Evolutionary conservation across 2,797 vertebrate species (phyloP), one percentile per base, ranked within the genome.

Genomic region (Discoglossus pictus): DNA sequence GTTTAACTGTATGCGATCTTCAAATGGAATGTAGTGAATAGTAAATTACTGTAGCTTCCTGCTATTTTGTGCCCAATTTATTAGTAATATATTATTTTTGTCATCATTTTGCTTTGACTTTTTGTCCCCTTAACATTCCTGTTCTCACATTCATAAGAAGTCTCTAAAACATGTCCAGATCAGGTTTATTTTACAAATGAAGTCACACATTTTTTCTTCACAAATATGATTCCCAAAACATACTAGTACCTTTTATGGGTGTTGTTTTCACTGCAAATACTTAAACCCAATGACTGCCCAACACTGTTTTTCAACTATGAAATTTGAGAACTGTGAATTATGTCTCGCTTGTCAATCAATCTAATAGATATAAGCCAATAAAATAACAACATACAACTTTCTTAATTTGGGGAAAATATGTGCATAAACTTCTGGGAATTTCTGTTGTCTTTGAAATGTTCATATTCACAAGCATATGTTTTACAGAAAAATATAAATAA

Each of bases 181-280:
- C 36, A 23, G 2, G 35, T 59, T 31, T 35, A 18, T 17, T 52
- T 34, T 43, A 35, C 23, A 66, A 18, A 56, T 50, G 23, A 59
- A 50, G 44, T 68, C 54, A 35, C 24, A 58, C 35, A 58, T 58
- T 60, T 68, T 59, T 35, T 31, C 55, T 34, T 59, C 24, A 20
- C 46, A 59, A 51, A 59, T 34, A 21, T 12, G 5, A 50, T 66
- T 59, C 7, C 50, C 39, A 27, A 51, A 52, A 42, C 24, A 51
- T 23, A 60, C 27, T 66, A 39, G 56, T 50, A 58, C 64, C 52
- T 42, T 68, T 60, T 68, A 60, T 68, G 46, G 65, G 54, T 52
- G 46, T 17, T 42, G 21, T 42, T 66, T 60, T 68, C 24, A 51
- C 47, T 43, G 36, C 36, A 51, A 68, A 68, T 34, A 60, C 47